These are phyloP conservation scores for Platalea minor DNA, from an alignment of 2,797 vertebrate genomes.

Conservation along the genomic window DNA sequence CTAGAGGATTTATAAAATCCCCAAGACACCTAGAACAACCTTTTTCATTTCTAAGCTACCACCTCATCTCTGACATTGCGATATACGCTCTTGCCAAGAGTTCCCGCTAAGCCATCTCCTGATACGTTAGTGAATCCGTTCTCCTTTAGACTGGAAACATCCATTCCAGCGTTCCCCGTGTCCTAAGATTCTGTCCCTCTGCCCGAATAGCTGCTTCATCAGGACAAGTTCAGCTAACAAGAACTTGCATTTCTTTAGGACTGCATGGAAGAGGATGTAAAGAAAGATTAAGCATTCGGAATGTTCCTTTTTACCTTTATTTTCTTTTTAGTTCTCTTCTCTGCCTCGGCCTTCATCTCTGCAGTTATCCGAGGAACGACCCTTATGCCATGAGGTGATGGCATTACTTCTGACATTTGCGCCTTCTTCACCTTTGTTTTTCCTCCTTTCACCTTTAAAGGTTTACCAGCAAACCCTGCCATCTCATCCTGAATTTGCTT, in stretches of 20 bases:
- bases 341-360: constrained; percentile 92
- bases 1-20: background rate
- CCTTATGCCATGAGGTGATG: constrained; percentile 87
- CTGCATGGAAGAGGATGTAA: background rate
- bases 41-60: background rate
- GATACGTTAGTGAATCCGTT: background rate
- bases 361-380: constrained; percentile 87
- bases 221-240: background rate
- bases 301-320: constrained; percentile 71
- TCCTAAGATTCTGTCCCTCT: background rate
- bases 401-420: constrained; percentile 83
- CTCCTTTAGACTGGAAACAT: background rate
- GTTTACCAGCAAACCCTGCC: constrained; percentile 58
- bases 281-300: background rate
- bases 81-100: background rate
- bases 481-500: constrained; percentile 78
- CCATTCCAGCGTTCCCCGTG: background rate
- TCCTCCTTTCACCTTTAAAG: constrained; percentile 78
- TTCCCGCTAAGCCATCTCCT: background rate
- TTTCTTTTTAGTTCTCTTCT: constrained; percentile 81
- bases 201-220: background rate
- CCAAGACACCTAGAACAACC: background rate
- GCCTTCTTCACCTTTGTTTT: constrained; percentile 80
- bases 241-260: background rate
- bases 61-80: background rate